A percentile compares a stretch with the other conserved stretches of the same genome.
These are phyloP conservation scores for Hyposoter didymator DNA, from an alignment of 2,888 invertebrate species.

Conservation along the genomic window DNA sequence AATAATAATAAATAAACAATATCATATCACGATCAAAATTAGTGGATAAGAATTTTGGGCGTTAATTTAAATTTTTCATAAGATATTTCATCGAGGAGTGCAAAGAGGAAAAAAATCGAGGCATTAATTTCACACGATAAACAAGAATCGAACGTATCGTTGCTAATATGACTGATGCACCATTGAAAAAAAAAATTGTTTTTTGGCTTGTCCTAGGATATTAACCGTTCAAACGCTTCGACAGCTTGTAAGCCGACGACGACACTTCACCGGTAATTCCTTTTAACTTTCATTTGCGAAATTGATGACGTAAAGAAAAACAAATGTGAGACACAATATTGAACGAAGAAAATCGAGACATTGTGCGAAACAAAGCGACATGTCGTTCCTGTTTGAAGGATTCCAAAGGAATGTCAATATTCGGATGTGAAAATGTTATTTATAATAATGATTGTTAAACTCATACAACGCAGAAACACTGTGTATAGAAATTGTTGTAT, in stretches of 20 bases:
- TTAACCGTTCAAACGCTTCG: background rate
- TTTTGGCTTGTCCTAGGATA: background rate
- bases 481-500: constrained; percentile 81
- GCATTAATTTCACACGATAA: background rate
- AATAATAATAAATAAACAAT: background rate
- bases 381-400: constrained; percentile 54
- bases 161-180: background rate
- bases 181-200: background rate
- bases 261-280: background rate
- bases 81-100: constrained; percentile 1
- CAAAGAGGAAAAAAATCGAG: background rate
- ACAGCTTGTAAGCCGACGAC: constrained; percentile 11
- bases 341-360: constrained; percentile 16
- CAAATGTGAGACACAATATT: constrained; percentile 13
- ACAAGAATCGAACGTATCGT: background rate
- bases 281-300: background rate
- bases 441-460: constrained; percentile 73
- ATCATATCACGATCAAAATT: constrained; percentile 26
- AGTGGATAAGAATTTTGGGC: constrained; percentile 12
- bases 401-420: constrained; percentile 75
- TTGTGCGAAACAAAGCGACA: background rate
- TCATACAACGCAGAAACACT: constrained; percentile 75
- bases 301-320: background rate
- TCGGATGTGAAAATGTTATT: constrained; percentile 73
- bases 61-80: background rate